Base-by-base conservation (phyloP, 2,888 invertebrate genomes). In the Cephus pulcher region DNA sequence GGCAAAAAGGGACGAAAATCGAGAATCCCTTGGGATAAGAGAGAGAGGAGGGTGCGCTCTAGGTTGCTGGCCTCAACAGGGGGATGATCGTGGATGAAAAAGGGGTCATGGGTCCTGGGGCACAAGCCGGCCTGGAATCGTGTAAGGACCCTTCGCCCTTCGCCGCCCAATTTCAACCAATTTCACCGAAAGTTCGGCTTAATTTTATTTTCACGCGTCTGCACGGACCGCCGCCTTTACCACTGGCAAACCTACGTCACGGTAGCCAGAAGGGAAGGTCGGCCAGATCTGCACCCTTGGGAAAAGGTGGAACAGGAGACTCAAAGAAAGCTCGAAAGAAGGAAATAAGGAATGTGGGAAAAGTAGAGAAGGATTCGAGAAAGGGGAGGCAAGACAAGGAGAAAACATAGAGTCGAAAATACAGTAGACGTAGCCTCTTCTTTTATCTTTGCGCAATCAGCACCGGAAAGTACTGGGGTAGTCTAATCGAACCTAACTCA, bases 151-250 rank as follows among this genome's bases (percentile, higher is more conserved):
- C 70, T 33, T 70, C 70, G 70, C 82, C 83, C 85, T 86, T 40
- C 40, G 84, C 86, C 92, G 93, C 92, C 93, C 93, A 93, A 93
- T 93, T 94, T 93, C 93, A 93, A 93, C 93, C 93, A 93, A 93
- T 94, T 94, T 93, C 91, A 92, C 92, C 92, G 91, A 93, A 93
- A 93, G 92, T 93, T 93, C 91, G 91, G 91, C 92, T 92, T 93
- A 93, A 93, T 93, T 93, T 92, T 92, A 93, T 93, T 93, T 93
- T 93, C 93, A 92, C 93, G 92, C 93, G 89, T 88, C 88, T 89
- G 85, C 87, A 87, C 86, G 86, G 84, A 81, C 80, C 32, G 32
- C 75, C 76, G 73, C 76, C 80, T 74, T 70, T 80, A 76, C 75
- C 80, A 81, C 78, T 73, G 71, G 73, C 40, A 40, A 40, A 23